Conservation (phyloP, 1,140 invertebrate species). For the Prorops nasuta region DNA sequence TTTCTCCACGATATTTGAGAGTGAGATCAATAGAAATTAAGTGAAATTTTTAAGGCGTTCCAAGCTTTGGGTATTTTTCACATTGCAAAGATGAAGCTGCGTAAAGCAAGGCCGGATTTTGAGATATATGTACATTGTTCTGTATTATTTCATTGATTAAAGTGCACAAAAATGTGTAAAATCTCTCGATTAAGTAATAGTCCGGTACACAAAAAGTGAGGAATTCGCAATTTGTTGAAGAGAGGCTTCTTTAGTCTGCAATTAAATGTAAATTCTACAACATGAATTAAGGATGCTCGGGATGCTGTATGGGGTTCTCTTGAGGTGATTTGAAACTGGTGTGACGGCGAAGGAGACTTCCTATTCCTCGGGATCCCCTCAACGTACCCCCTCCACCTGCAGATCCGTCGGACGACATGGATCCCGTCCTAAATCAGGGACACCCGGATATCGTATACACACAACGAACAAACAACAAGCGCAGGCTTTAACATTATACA, state of each 20-base stretch:
- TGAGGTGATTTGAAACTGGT: constrained; percentile 59
- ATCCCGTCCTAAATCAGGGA: constrained; percentile 57
- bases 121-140: too few species aligned
- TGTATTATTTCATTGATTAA: too few species aligned
- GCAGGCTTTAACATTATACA: constrained; percentile 25
- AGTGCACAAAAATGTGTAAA: neutral
- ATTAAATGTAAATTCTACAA: neutral
- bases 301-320: constrained; percentile 55
- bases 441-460: constrained; percentile 55
- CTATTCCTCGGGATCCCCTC: constrained; percentile 54
- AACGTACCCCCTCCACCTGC: constrained; percentile 55
- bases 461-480: constrained; percentile 45
- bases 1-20: too few species aligned
- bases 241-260: neutral
- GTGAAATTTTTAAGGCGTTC: too few species aligned
- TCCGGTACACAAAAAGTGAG: neutral
- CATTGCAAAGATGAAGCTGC: too few species aligned
- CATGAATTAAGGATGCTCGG: constrained; percentile 49
- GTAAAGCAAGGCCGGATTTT: too few species aligned
- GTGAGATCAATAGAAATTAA: too few species aligned
- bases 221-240: neutral
- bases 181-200: neutral
- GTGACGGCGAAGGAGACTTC: constrained; percentile 55
- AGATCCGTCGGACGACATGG: constrained; percentile 56
- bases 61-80: too few species aligned